Base-by-base conservation (phyloP, 1,140 invertebrate genomes). In the Branchinecta lynchi region DNA sequence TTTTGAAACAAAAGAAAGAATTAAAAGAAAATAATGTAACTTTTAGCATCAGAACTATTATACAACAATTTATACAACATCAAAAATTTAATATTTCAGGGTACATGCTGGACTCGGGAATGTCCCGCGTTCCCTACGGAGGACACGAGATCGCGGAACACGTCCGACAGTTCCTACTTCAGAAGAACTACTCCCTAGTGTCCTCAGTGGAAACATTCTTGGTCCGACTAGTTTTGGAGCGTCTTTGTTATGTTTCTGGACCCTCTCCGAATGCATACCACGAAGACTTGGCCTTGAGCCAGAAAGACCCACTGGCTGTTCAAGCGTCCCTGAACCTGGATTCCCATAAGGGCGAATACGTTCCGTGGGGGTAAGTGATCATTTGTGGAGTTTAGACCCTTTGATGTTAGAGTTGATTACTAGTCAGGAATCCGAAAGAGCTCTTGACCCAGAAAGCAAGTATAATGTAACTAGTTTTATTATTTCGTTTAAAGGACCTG, bases 51-150 rank as follows among this genome's bases (percentile, higher is more conserved):
- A n/a, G n/a, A n/a, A n/a, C n/a, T n/a, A n/a, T n/a, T n/a, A n/a
- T n/a, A n/a, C n/a, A n/a, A n/a, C n/a, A n/a, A n/a, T n/a, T n/a
- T n/a, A n/a, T n/a, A n/a, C n/a, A n/a, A n/a, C n/a, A n/a, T n/a
- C n/a, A n/a, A n/a, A n/a, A n/a, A n/a, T n/a, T n/a, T 32, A 5
- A 32, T 32, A 32, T 60, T 12, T 2, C 71, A 81, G 81, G 80
- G 60, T 80, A 80, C 73, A 77, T 82, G n/a, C 79, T 82, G 66
- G 80, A 82, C 72, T 77, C 78, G 65, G 81, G 82, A 44, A 78
- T 81, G 0, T 78, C 79, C 20, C 75, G 80, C 21, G 77, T 82
- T 44, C 80, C 82, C 12, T 84, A 82, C 75, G 84, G 84, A 66
- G 82, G 82, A 6, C 76, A 77, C 68, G 80, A 82, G 73, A 78